These are phyloP conservation scores for Neosalanx taihuensis DNA, from an alignment of 2,797 vertebrate genomes.

Conservation along the genomic window DNA sequence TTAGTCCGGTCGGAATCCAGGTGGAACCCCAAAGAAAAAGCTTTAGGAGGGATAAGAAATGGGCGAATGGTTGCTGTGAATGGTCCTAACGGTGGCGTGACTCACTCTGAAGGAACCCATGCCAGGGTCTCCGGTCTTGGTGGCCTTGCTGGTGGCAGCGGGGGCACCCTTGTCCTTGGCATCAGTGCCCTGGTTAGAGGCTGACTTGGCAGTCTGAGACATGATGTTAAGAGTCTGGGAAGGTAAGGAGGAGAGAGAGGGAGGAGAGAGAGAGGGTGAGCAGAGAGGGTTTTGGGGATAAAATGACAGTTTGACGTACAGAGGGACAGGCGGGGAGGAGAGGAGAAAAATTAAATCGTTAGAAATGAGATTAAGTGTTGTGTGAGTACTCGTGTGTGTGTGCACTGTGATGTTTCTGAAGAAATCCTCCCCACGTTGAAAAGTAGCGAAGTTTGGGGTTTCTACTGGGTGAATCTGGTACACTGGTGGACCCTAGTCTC, in stretches of 20 bases:
- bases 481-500: neutral
- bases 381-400: constrained; percentile 9
- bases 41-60: no score
- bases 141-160: constrained; percentile 71
- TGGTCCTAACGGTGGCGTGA: constrained; percentile 16
- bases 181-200: constrained; percentile 78
- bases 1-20: neutral
- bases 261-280: constrained; percentile 1
- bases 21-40: no score
- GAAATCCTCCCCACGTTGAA: neutral
- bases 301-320: neutral
- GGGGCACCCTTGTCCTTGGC: constrained; percentile 84
- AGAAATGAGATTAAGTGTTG: no score
- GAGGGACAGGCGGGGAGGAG: neutral
- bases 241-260: constrained; percentile 1
- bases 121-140: constrained; percentile 80
- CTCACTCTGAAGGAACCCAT: constrained; percentile 86
- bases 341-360: constrained; percentile 11
- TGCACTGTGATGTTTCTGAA: constrained; percentile 8
- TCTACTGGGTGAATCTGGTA: constrained; percentile 24
- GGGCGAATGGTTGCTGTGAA: neutral
- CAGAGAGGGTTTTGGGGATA: neutral
- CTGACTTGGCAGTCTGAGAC: constrained; percentile 86
- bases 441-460: constrained; percentile 26
- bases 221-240: constrained; percentile 74